These are phyloP conservation scores for Danaus plexippus DNA, from an alignment of 1,140 invertebrate species.

Conservation along the genomic window DNA sequence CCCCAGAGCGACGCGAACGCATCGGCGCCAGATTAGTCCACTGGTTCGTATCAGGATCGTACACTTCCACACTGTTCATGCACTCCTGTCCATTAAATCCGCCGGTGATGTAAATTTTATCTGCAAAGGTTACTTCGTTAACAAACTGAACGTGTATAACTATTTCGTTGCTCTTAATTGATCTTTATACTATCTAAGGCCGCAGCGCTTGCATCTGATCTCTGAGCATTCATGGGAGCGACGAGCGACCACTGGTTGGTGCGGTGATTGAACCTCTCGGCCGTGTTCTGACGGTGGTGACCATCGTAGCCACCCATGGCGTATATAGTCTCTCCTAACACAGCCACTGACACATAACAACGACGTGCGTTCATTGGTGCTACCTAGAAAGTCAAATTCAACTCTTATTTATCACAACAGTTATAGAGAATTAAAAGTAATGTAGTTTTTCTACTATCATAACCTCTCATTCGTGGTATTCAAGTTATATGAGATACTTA, in stretches of 20 bases:
- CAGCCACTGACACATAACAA: constrained; percentile 78
- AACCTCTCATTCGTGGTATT: too few species aligned
- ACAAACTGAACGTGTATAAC: too few species aligned
- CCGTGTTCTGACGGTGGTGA: constrained; percentile 81
- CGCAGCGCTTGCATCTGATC: constrained; percentile 85
- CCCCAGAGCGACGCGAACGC: constrained; percentile 83
- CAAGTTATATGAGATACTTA: background rate
- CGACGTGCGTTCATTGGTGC: constrained; percentile 74
- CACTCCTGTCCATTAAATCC: constrained; percentile 94
- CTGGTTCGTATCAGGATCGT: constrained; percentile 85
- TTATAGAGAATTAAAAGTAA: too few species aligned
- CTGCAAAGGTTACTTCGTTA: constrained; percentile 43
- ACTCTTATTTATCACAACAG: constrained; percentile 29
- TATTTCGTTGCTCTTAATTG: too few species aligned
- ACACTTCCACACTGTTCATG: constrained; percentile 88
- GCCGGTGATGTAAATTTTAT: constrained; percentile 86
- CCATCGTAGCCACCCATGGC: constrained; percentile 92
- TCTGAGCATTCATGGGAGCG: constrained; percentile 82
- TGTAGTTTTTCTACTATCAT: too few species aligned
- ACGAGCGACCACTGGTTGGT: constrained; percentile 88
- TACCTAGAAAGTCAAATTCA: constrained; percentile 50
- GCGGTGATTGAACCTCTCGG: constrained; percentile 79
- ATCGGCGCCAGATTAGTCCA: constrained; percentile 89
- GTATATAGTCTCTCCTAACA: constrained; percentile 81
- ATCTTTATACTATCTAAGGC: constrained; percentile 69